Conservation (phyloP, 2,113 vertebrate genomes). For the Laticauda laticaudata region DNA sequence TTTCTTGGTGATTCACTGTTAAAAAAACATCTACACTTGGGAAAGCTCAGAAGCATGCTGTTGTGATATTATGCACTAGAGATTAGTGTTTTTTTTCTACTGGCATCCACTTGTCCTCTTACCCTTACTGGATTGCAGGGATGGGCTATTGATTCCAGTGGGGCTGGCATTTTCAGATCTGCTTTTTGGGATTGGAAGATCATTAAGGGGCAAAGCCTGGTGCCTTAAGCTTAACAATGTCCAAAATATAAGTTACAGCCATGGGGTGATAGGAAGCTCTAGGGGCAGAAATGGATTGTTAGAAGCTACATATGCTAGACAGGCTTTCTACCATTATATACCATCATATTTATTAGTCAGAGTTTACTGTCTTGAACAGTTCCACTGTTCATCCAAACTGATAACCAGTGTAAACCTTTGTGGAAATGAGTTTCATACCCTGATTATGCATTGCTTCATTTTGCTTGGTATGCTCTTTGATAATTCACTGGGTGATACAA, state of each 20-base stretch:
- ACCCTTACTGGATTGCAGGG: not conserved
- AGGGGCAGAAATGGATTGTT: not conserved
- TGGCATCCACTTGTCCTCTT: not conserved
- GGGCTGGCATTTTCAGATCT: not conserved
- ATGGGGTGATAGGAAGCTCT: not conserved
- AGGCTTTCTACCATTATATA: not conserved
- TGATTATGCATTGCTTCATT: not conserved
- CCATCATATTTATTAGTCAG: not conserved
- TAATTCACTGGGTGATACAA: not conserved
- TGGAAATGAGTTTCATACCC: not conserved
- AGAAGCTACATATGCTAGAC: not conserved
- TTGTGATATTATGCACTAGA: not conserved
- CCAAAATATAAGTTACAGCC: not conserved
- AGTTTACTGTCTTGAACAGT: not conserved
- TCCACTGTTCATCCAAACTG: not conserved
- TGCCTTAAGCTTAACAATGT: not conserved
- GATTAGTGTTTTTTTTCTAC: not conserved
- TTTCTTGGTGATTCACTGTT: not conserved
- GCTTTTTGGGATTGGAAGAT: not conserved
- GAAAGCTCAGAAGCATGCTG: not conserved
- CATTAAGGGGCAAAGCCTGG: not conserved
- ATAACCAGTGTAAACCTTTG: not conserved
- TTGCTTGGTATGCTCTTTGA: not conserved
- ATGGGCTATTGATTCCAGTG: not conserved
- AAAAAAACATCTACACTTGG: not conserved